Evolutionary conservation across 2,113 vertebrate species (phyloP).

Genomic region (Bombycilla garrulus): DNA sequence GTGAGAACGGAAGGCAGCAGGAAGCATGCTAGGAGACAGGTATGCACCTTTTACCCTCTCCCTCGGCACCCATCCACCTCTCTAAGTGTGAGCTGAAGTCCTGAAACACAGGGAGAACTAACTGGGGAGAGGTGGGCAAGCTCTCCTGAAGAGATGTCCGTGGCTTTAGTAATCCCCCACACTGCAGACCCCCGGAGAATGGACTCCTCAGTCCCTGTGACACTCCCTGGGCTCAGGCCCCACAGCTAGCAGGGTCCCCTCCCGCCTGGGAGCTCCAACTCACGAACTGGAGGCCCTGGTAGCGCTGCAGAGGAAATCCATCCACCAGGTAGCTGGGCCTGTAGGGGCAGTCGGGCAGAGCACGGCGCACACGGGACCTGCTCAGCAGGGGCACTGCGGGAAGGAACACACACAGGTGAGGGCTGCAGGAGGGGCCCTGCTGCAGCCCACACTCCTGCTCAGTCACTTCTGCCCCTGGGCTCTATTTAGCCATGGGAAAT

Average conservation of each 20-base stretch:
- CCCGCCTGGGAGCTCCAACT: too few species aligned
- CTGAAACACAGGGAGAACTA: not conserved
- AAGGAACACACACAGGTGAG: not conserved
- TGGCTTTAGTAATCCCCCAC: not conserved
- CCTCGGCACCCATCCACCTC: not conserved
- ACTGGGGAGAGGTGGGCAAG: not conserved
- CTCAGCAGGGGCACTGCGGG: constrained; percentile 83
- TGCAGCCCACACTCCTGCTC: not conserved
- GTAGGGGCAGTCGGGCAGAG: constrained; percentile 87
- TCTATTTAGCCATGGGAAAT: not conserved
- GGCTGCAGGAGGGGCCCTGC: not conserved
- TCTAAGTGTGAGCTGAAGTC: not conserved
- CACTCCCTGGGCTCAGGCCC: not conserved
- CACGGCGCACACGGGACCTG: constrained; percentile 67
- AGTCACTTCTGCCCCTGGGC: not conserved
- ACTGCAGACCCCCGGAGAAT: not conserved
- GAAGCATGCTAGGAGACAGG: not conserved
- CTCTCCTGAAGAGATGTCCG: not conserved
- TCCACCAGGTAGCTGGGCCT: constrained; percentile 88
- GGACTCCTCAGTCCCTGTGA: not conserved
- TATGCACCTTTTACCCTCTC: not conserved
- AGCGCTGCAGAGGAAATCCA: constrained; percentile 82
- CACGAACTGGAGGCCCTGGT: constrained; percentile 94
- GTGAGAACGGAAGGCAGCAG: not conserved
- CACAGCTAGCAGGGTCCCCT: not conserved